Evolutionary conservation across 2,797 vertebrate genomes (phyloP), one percentile per base, ranked within the genome.

Genomic region (Mus spretus): DNA sequence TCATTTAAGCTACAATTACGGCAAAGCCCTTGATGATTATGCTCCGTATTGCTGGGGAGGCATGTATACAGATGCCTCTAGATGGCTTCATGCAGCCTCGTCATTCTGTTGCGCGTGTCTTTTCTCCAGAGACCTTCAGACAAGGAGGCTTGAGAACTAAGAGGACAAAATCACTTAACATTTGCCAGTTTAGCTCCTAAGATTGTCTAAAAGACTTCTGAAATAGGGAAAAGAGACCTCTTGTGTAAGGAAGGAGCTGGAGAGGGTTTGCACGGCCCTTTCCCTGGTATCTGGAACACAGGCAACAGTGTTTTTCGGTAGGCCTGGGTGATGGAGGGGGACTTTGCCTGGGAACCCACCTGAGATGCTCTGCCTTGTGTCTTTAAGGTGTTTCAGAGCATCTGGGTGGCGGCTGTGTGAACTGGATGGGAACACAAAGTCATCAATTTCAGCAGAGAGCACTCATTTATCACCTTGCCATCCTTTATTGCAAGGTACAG

Each of bases 381-480:
- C 99, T 99, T 99, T 99, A 99, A 98, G 97, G 98, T 99, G 98
- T 98, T 99, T 99, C 99, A 98, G 98, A 99, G 99, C 99, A 99
- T 99, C 99, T 99, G 99, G 99, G 99, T 99, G 99, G 99, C 99
- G 99, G 99, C 99, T 98, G 98, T 99, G 98, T 98, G 99, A 99
- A 99, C 99, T 99, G 99, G 99, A 99, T 98, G 97, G 99, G 99
- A 99, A 99, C 99, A 99, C 98, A 98, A 98, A 99, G 99, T 99
- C 99, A 99, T 99, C 99, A 99, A 99, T 99, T 99, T 99, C 99
- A 99, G 99, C 99, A 99, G 99, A 99, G 99, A 99, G 99, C 98
- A 98, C 99, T 99, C 99, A 99, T 99, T 99, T 99, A 99, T 99
- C 99, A 99, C 99, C 98, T 99, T 99, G 99, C 99, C 99, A 99